Conservation (phyloP, 2,797 vertebrate genomes). For the Trichosurus vulpecula region DNA sequence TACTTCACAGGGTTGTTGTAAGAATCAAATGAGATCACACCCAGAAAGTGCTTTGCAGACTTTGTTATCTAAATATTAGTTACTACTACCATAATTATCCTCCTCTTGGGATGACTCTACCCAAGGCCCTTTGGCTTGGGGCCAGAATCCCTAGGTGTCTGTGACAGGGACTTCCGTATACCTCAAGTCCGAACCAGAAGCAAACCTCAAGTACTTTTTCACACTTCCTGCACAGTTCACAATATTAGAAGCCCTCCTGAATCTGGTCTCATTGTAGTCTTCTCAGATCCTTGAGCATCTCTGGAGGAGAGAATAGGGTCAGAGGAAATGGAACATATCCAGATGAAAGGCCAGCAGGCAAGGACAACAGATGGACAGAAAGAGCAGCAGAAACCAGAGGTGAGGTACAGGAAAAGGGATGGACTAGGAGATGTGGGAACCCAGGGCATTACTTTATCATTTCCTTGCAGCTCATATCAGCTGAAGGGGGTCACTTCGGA, state of each 20-base stretch:
- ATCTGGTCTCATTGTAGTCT: not conserved
- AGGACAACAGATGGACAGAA: not conserved
- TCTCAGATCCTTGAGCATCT: not conserved
- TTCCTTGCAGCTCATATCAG: conserved; percentile 34
- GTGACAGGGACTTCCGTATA: not conserved
- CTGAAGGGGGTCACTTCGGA: conserved; percentile 4
- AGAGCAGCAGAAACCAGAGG: not conserved
- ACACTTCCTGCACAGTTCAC: not conserved
- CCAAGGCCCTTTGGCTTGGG: not conserved
- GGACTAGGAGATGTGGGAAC: not conserved
- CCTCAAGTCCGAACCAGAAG: not conserved
- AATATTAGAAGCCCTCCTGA: not conserved
- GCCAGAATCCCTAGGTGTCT: not conserved
- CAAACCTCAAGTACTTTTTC: not conserved
- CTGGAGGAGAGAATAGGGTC: not conserved
- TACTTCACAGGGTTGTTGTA: not conserved
- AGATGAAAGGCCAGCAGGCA: no score
- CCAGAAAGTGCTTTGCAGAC: not conserved
- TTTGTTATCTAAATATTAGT: not conserved
- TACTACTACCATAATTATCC: not conserved
- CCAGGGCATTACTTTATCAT: not conserved
- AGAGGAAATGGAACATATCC: not conserved
- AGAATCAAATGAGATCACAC: not conserved
- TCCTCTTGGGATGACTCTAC: not conserved
- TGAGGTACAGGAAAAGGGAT: not conserved